Conservation (phyloP, 1,140 invertebrate species). For the Ridgeia piscesae region DNA sequence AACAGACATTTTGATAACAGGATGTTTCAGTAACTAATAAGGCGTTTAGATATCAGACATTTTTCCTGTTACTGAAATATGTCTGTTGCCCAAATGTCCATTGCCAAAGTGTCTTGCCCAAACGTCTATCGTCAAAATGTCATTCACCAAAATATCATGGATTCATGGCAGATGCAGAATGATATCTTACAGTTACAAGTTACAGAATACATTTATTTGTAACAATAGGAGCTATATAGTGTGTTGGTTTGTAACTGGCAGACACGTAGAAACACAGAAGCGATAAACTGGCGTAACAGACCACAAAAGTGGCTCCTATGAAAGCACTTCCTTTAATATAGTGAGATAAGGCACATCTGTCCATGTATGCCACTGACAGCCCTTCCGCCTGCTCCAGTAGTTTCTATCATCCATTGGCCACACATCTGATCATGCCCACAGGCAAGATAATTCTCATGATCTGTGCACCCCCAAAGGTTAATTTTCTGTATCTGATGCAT, state of each 20-base stretch:
- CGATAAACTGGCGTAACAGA: background rate
- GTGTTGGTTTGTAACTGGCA: background rate
- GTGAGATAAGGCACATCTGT: background rate
- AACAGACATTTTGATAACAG: too few relatives aligned
- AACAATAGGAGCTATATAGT: background rate
- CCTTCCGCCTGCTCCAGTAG: background rate
- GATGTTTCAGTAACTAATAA: too few relatives aligned
- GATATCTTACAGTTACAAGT: background rate
- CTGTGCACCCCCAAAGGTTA: background rate
- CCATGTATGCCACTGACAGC: background rate
- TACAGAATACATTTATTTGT: background rate
- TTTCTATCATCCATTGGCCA: background rate
- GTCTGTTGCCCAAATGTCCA: too few relatives aligned
- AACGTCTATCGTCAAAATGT: too few relatives aligned
- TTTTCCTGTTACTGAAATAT: too few relatives aligned
- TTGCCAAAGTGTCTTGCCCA: too few relatives aligned
- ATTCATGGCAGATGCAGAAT: background rate
- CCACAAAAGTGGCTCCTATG: background rate
- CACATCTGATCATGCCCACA: background rate
- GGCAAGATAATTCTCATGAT: background rate
- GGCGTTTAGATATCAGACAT: too few relatives aligned
- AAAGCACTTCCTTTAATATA: constrained; percentile 1
- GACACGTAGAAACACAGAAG: background rate
- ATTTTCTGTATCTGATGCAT: background rate
- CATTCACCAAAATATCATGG: too few relatives aligned